Evolutionary conservation across 2,797 vertebrate genomes (phyloP).

Genomic region (Corythornis leucogaster): DNA sequence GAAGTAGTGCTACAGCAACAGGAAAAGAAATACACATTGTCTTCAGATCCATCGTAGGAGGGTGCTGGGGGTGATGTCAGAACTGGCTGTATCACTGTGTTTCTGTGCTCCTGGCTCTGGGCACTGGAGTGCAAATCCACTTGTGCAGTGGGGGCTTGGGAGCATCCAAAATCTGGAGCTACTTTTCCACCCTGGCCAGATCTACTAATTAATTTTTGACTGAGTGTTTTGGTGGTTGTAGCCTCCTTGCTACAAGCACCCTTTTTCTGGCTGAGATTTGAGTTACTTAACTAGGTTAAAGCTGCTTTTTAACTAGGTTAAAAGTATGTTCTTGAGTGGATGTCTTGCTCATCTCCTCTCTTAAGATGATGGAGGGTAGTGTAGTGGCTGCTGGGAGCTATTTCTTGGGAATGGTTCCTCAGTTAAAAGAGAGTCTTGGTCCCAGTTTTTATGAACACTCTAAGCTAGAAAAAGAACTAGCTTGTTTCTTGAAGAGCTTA

Average conservation of each 20-base stretch:
- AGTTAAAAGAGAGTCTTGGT: not conserved
- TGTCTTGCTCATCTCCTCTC: not conserved
- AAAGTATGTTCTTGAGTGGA: not conserved
- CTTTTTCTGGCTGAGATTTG: not conserved
- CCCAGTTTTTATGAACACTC: not conserved
- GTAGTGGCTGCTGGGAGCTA: not conserved
- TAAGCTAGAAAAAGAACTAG: not conserved
- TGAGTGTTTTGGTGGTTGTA: not conserved
- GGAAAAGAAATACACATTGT: not conserved
- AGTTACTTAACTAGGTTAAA: not conserved
- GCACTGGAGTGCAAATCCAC: fast-evolving
- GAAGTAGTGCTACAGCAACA: not conserved
- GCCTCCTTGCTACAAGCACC: too few species aligned
- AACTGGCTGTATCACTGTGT: fast-evolving
- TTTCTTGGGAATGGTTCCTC: not conserved
- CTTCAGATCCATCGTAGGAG: not conserved
- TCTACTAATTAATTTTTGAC: not conserved
- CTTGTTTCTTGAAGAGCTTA: not conserved
- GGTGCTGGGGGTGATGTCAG: not conserved
- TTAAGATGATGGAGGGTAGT: not conserved
- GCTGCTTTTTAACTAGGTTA: not conserved
- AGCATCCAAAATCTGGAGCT: not conserved
- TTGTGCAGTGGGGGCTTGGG: not conserved
- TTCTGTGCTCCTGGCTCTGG: not conserved
- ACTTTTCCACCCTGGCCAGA: not conserved